phyloP scores from a whole-genome alignment of 2,113 vertebrate species.

The Phaethornis superciliosus region DNA sequence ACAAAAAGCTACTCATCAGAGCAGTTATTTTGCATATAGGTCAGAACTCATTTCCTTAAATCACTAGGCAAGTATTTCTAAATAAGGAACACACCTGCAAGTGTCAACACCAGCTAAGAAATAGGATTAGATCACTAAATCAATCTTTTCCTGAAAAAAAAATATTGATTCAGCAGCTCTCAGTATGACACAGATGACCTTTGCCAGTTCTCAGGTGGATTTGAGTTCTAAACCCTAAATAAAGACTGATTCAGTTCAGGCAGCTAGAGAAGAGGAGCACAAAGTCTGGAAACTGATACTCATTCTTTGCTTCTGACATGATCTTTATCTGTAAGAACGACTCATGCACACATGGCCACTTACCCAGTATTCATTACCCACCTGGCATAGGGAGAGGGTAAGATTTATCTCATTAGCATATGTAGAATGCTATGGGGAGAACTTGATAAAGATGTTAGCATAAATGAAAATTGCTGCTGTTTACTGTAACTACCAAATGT shows the following conservation, averaged over 20 bases:
- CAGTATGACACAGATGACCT: not conserved
- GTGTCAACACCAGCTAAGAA: not conserved
- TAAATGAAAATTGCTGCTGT: not conserved
- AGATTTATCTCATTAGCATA: rapidly evolving
- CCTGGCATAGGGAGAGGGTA: not conserved
- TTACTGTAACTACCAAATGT: not conserved
- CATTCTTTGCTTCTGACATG: not conserved
- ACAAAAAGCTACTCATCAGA: not conserved
- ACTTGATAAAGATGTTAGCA: not conserved
- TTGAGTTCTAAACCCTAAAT: not conserved
- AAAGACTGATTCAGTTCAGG: not conserved
- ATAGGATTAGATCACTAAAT: not conserved
- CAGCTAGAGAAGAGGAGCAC: not conserved
- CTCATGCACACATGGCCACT: not conserved
- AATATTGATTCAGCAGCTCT: not conserved
- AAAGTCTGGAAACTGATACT: not conserved
- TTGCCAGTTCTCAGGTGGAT: not conserved
- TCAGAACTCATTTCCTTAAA: not conserved
- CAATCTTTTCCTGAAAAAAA: not conserved
- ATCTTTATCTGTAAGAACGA: not conserved
- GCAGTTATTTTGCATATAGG: not conserved
- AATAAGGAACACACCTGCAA: not conserved
- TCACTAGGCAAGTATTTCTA: not conserved
- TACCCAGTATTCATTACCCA: not conserved
- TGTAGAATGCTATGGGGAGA: not conserved